Evolutionary conservation across 2,797 vertebrate genomes (phyloP).

Genomic region (Neosilurus mollespiculum): DNA sequence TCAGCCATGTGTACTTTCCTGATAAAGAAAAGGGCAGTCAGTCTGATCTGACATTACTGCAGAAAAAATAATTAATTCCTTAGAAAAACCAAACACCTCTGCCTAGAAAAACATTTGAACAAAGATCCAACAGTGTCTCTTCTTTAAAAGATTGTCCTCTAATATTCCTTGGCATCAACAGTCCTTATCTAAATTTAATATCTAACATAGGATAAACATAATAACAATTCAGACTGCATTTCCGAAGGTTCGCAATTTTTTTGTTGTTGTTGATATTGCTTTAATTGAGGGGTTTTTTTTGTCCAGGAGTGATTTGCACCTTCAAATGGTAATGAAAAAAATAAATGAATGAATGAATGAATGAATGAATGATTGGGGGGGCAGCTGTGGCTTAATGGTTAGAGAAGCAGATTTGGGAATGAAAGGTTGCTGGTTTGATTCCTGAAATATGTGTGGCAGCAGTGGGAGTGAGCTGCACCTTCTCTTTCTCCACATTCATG

Average conservation of each 20-base stretch:
- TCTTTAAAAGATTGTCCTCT: not conserved
- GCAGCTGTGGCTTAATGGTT: too few species aligned
- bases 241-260: not conserved
- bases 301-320: too few species aligned
- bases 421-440: too few species aligned
- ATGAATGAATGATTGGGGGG: too few species aligned
- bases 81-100: not conserved
- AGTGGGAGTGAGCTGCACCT: too few species aligned
- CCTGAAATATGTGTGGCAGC: too few species aligned
- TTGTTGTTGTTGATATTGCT: not conserved
- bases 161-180: not conserved
- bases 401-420: too few species aligned
- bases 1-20: constrained; percentile 21
- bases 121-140: not conserved
- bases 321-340: too few species aligned
- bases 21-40: constrained; percentile 11
- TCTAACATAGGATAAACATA: not conserved
- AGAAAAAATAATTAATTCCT: constrained; percentile 9
- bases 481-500: too few species aligned
- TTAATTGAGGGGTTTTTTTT: not conserved
- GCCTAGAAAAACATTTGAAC: not conserved
- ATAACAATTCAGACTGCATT: not conserved
- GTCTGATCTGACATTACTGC: constrained; percentile 8
- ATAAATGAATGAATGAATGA: too few species aligned
- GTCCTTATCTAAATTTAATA: not conserved